Conservation (phyloP, 2,797 vertebrate genomes). For the Chelonia mydas region DNA sequence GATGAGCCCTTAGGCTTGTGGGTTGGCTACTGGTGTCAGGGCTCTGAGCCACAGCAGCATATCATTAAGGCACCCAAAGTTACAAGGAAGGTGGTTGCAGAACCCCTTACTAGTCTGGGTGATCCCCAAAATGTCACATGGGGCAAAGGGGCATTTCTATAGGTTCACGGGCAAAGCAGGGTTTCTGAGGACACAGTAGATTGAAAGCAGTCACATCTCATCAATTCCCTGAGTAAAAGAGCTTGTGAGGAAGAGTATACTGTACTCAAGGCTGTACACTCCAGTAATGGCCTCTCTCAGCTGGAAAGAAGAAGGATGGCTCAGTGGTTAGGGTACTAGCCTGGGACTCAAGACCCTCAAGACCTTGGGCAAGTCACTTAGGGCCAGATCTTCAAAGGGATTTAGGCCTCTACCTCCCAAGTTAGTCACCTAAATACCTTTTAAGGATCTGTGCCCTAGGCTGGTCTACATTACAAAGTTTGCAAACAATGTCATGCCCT, state of each 20-base stretch:
- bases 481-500: not conserved
- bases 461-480: not conserved
- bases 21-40: not conserved
- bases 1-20: not conserved
- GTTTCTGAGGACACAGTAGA: not conserved
- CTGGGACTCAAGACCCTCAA: not conserved
- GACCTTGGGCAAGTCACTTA: not conserved
- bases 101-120: too few species aligned
- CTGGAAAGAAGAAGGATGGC: not conserved
- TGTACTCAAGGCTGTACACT: not conserved
- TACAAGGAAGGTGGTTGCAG: not conserved
- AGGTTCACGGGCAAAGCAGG: not conserved
- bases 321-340: not conserved
- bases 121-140: not conserved
- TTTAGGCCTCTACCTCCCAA: not conserved
- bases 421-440: not conserved
- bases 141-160: not conserved
- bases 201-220: not conserved
- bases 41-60: not conserved
- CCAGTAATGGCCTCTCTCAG: not conserved
- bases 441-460: not conserved
- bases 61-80: not conserved
- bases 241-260: not conserved
- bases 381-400: not conserved
- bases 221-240: not conserved